A percentile compares a stretch with the other conserved stretches of the same genome.
phyloP scores from a whole-genome alignment of 2,888 invertebrate species.

The Oligia strigilis region DNA sequence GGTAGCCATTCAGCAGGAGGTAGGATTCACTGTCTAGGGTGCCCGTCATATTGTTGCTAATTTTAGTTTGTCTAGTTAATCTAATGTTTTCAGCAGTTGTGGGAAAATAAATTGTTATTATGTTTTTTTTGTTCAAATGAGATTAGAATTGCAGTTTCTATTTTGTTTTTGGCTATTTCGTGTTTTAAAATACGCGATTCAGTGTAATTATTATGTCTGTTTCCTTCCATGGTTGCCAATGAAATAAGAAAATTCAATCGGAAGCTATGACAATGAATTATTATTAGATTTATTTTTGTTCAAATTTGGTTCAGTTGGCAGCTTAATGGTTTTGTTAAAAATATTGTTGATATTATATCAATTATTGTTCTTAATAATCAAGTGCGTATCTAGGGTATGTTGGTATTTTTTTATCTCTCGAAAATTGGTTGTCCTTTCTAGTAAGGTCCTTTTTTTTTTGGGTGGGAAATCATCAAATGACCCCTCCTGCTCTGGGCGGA shows the following conservation, averaged over 20 bases:
- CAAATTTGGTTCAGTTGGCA: background rate
- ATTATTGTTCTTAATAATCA: too few species aligned
- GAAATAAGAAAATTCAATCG: background rate
- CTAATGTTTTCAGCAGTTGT: background rate
- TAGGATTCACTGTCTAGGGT: too few species aligned
- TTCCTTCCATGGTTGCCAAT: background rate
- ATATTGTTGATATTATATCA: background rate
- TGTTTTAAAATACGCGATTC: background rate
- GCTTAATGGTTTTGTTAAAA: background rate
- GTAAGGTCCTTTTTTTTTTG: too few species aligned
- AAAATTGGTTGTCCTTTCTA: too few species aligned
- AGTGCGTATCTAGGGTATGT: background rate
- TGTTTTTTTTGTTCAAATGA: background rate
- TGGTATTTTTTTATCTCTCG: background rate
- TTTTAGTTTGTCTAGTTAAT: background rate
- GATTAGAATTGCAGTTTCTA: background rate
- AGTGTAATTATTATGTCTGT: background rate
- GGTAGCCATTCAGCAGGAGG: background rate
- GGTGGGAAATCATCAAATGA: too few species aligned
- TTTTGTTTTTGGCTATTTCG: background rate
- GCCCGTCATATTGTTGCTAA: background rate
- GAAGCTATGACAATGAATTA: background rate
- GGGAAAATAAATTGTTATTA: background rate
- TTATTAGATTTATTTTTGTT: background rate
- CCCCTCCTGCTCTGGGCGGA: too few species aligned